Evolutionary conservation across 1,140 invertebrate genomes (phyloP), one percentile per base, ranked within the genome.

Genomic region (Aphis gossypii): DNA sequence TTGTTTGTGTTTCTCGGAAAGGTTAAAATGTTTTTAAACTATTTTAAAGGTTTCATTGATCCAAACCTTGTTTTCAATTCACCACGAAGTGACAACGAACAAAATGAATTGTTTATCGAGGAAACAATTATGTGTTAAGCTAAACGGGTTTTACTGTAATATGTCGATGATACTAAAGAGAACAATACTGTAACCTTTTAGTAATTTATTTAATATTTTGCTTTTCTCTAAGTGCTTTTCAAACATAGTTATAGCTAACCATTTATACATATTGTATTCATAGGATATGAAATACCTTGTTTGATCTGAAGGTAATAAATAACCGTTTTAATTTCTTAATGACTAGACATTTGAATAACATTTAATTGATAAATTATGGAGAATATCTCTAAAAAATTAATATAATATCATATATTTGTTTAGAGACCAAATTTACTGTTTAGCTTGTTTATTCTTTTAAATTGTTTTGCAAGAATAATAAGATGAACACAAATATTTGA

Each of bases 11-110:
- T 25, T 51, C n/a, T 38, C 35, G 9, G 44, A 25, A 38, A 89
- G 87, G n/a, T 89, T 89, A 89, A 54, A 89, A 89, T 89, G 86
- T 88, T 88, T 51, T n/a, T 35, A 20, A 51, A 88, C 86, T n/a
- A n/a, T 88, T 88, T 88, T 88, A 89, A 89, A 89, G n/a, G 87
- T 89, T 54, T 54, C 35, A 23, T 89, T 35, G 48, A 38, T 38
- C 41, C 21, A 35, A 48, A 88, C 44, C 41, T 35, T 89, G n/a
- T 54, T 89, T 89, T 51, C 46, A 35, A 89, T 89, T 54, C 48
- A 89, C n/a, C 48, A 23, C 48, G 8, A 89, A 89, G n/a, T 54
- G 46, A 54, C 87, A 54, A 44, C 20, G 21, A 23, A 18, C 87
- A 20, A 38, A 46, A 54, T 38, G 35, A 89, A 89, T 89, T 54